Evolutionary conservation across 2,113 vertebrate species (phyloP).

Genomic region (Vidua chalybeata): DNA sequence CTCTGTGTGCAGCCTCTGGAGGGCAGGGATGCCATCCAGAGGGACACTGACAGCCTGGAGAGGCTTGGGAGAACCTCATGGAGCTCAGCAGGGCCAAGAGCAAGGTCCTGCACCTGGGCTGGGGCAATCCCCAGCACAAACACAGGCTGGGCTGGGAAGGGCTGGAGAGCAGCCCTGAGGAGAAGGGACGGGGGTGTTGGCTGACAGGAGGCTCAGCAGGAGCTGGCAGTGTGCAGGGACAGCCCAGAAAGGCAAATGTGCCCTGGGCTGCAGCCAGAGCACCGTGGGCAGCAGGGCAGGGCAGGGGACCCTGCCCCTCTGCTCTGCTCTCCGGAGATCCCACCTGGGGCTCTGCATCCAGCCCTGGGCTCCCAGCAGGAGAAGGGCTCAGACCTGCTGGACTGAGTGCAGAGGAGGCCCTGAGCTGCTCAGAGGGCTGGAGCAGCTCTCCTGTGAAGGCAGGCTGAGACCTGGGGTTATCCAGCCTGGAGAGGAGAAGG

Average conservation of each 20-base stretch:
- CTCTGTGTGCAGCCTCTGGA: not conserved
- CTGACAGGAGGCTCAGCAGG: not conserved
- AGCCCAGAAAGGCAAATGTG: not conserved
- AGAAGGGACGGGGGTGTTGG: not conserved
- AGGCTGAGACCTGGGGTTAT: not conserved
- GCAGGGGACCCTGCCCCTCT: not conserved
- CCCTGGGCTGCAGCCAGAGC: not conserved
- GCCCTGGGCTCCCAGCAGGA: not conserved
- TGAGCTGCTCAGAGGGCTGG: not conserved
- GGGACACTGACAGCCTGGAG: not conserved
- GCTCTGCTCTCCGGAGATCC: not conserved
- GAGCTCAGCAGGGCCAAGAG: not conserved
- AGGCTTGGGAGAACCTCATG: not conserved
- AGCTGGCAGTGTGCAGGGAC: not conserved
- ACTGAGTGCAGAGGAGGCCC: not conserved
- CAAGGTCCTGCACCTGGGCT: not conserved
- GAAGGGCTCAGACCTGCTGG: not conserved
- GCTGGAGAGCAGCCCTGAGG: not conserved
- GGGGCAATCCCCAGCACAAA: not conserved
- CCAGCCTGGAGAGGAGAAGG: not conserved
- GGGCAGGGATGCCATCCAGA: not conserved
- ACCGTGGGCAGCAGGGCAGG: not conserved
- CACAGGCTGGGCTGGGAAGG: not conserved
- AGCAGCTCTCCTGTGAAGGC: not conserved
- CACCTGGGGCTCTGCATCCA: not conserved